These are phyloP conservation scores for Dipodomys merriami DNA, from an alignment of 2,113 vertebrate species.

Conservation along the genomic window DNA sequence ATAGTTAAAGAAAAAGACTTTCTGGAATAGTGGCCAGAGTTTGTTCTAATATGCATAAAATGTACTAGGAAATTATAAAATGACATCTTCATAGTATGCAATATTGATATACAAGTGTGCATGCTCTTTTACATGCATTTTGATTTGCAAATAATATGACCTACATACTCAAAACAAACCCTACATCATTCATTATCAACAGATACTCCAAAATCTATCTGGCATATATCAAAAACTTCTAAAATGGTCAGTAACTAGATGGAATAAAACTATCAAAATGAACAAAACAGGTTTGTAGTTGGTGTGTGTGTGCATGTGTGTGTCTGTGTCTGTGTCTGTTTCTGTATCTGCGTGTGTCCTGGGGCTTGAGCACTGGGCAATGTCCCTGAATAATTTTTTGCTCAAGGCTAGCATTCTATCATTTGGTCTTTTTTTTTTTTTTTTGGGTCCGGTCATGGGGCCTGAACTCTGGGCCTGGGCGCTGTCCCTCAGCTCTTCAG, in stretches of 20 bases:
- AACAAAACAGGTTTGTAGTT: neutral
- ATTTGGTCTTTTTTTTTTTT: too few species aligned
- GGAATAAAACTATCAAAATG: constrained; percentile 38
- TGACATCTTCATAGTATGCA: neutral
- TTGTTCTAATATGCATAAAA: neutral
- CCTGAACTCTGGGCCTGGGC: too few species aligned
- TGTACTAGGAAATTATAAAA: neutral
- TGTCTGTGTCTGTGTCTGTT: too few species aligned
- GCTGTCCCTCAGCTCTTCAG: too few species aligned
- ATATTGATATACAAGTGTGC: neutral
- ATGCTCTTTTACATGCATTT: neutral
- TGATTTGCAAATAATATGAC: neutral
- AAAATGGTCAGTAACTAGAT: neutral
- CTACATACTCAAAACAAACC: neutral
- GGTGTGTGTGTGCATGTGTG: too few species aligned
- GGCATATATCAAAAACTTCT: neutral
- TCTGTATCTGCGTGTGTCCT: too few species aligned
- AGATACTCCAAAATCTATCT: neutral
- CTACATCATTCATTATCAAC: neutral
- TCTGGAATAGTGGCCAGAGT: neutral
- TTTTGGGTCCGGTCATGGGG: too few species aligned
- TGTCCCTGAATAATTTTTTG: too few species aligned
- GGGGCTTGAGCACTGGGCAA: too few species aligned
- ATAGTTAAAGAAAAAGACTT: constrained; percentile 16
- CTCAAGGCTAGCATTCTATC: too few species aligned